phyloP scores from a whole-genome alignment of 2,797 vertebrate genomes.

The Melanotaenia nigrans region DNA sequence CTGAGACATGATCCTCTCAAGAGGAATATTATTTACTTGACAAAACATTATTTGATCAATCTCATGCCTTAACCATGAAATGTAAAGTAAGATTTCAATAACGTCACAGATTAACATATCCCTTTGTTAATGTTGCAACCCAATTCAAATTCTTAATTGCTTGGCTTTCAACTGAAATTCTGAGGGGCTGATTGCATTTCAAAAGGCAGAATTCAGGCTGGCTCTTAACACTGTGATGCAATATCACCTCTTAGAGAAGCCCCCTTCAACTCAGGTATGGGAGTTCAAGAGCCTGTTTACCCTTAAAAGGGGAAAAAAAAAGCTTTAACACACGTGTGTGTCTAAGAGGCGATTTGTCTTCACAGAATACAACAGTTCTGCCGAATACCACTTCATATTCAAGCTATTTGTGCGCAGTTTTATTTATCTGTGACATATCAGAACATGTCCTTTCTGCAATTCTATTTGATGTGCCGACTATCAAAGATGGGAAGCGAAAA shows the following conservation, averaged over 20 bases:
- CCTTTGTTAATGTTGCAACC: slow-evolving; percentile 71
- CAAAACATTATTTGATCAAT: slow-evolving; percentile 67
- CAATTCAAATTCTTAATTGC: slow-evolving; percentile 78
- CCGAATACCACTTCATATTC: slow-evolving; percentile 76
- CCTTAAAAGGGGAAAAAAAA: slow-evolving; percentile 52
- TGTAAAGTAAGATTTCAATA: slow-evolving; percentile 74
- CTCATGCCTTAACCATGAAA: slow-evolving; percentile 73
- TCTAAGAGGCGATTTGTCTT: slow-evolving; percentile 75
- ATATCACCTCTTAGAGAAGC: slow-evolving; percentile 72
- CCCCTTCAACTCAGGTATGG: slow-evolving; percentile 76
- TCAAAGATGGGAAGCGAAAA: slow-evolving; percentile 80
- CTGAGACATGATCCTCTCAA: slow-evolving; percentile 26
- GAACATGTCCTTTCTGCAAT: slow-evolving; percentile 76
- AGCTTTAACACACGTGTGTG: slow-evolving; percentile 58
- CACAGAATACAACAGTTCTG: slow-evolving; percentile 71
- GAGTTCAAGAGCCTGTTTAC: slow-evolving; percentile 81
- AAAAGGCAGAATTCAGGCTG: slow-evolving; percentile 75
- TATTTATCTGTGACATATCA: slow-evolving; percentile 76
- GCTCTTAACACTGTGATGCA: slow-evolving; percentile 74
- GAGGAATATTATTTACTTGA: slow-evolving; percentile 62
- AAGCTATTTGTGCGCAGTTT: slow-evolving; percentile 71
- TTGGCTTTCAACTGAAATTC: slow-evolving; percentile 74
- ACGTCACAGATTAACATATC: slow-evolving; percentile 72
- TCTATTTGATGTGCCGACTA: slow-evolving; percentile 81
- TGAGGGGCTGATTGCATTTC: slow-evolving; percentile 80